phyloP scores from a whole-genome alignment of 2,797 vertebrate species.

The Cyprinella venusta region DNA sequence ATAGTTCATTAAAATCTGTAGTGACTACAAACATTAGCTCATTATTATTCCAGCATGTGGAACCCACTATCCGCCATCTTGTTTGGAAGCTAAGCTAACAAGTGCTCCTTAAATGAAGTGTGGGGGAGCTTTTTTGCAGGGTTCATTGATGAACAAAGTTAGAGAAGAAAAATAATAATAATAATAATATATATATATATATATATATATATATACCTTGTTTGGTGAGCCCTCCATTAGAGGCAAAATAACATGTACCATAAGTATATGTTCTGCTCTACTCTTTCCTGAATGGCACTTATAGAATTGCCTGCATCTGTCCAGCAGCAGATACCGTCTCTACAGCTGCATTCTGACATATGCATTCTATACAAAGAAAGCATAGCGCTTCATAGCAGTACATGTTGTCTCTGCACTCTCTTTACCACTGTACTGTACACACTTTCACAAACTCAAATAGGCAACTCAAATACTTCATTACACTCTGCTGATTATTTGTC shows the following conservation, averaged over 20 bases:
- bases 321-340: conserved; percentile 7
- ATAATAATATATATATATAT: too few species aligned
- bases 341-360: not conserved
- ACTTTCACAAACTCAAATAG: not conserved
- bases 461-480: not conserved
- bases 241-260: not conserved
- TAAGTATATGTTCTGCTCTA: conserved; percentile 8
- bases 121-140: not conserved
- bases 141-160: not conserved
- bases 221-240: not conserved
- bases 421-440: not conserved
- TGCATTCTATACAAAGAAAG: conserved; percentile 11
- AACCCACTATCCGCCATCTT: too few species aligned
- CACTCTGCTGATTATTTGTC: conserved; percentile 4
- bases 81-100: too few species aligned
- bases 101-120: not conserved
- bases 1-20: too few species aligned
- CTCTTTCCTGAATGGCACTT: conserved; percentile 5
- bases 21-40: too few species aligned
- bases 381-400: not conserved
- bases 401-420: not conserved
- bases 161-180: not conserved
- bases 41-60: too few species aligned
- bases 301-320: conserved; percentile 18
- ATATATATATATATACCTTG: too few species aligned